These are phyloP conservation scores for Lacanobia oleracea DNA, from an alignment of 2,888 invertebrate species.

Conservation along the genomic window DNA sequence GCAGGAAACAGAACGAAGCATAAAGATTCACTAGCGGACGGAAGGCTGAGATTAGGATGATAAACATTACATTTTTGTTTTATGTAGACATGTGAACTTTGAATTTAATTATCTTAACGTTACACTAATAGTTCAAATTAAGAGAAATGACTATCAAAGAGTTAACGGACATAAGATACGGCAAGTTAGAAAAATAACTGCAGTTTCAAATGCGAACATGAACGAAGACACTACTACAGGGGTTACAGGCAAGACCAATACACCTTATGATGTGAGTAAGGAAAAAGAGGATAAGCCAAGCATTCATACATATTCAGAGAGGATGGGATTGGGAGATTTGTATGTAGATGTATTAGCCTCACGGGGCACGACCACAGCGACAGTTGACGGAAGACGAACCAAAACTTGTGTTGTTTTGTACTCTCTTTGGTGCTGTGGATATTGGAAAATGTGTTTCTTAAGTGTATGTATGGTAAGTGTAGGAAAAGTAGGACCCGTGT, in stretches of 20 bases:
- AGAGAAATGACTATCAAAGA: background rate
- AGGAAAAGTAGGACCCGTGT: background rate
- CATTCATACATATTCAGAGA: conserved; percentile 48
- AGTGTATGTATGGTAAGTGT: background rate
- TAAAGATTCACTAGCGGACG: background rate
- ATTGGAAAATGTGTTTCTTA: background rate
- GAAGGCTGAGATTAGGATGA: background rate
- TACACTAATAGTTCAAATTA: background rate
- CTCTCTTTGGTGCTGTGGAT: background rate
- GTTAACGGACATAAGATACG: background rate
- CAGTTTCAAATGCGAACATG: background rate
- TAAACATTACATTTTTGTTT: no score
- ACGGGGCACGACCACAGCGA: background rate
- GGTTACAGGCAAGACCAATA: background rate
- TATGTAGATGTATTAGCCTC: conserved; percentile 44
- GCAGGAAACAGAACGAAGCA: background rate
- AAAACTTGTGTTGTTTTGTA: conserved; percentile 11
- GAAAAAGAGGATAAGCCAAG: conserved; percentile 5
- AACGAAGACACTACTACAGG: background rate
- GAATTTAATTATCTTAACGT: no score
- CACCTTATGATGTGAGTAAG: background rate
- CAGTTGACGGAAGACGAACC: background rate
- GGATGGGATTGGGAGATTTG: conserved; percentile 48
- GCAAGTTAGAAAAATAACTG: background rate
- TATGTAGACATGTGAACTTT: no score